phyloP scores from a whole-genome alignment of 2,888 invertebrate genomes.

The Perizoma affinitatum region DNA sequence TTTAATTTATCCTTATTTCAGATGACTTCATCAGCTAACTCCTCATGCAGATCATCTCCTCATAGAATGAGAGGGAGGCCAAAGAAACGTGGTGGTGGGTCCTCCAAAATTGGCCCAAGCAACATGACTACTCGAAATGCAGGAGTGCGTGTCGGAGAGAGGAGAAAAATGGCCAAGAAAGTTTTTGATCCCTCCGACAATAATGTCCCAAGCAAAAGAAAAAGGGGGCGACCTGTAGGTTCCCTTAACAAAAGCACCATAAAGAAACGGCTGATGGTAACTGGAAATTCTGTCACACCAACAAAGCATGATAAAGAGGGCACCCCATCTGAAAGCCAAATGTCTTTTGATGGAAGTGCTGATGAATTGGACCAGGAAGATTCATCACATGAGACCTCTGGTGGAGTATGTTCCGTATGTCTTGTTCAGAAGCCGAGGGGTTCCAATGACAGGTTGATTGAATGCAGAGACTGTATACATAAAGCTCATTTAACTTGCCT shows the following conservation, averaged over 20 bases:
- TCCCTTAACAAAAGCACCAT: constrained; percentile 85
- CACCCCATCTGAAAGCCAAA: constrained; percentile 69
- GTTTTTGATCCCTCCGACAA: constrained; percentile 94
- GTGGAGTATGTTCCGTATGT: constrained; percentile 86
- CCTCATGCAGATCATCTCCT: constrained; percentile 78
- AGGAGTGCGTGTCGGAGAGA: constrained; percentile 83
- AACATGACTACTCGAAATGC: constrained; percentile 61
- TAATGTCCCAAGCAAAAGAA: constrained; percentile 88
- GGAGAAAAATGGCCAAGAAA: constrained; percentile 90
- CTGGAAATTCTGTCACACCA: constrained; percentile 43
- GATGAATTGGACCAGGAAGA: constrained; percentile 76
- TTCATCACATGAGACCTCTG: constrained; percentile 73
- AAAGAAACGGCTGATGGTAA: constrained; percentile 75
- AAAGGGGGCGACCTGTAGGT: constrained; percentile 87
- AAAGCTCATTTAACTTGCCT: constrained; percentile 89
- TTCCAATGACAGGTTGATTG: constrained; percentile 85
- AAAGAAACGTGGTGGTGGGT: constrained; percentile 65
- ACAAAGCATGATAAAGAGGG: constrained; percentile 66
- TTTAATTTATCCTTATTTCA: constrained; percentile 41
- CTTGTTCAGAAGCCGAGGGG: constrained; percentile 84
- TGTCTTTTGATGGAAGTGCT: constrained; percentile 72
- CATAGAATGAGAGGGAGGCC: constrained; percentile 76
- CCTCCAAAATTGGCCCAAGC: constrained; percentile 55
- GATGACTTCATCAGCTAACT: constrained; percentile 81
- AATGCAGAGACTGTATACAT: constrained; percentile 89